phyloP scores from a whole-genome alignment of 2,797 vertebrate genomes.

The Euthynnus affinis region DNA sequence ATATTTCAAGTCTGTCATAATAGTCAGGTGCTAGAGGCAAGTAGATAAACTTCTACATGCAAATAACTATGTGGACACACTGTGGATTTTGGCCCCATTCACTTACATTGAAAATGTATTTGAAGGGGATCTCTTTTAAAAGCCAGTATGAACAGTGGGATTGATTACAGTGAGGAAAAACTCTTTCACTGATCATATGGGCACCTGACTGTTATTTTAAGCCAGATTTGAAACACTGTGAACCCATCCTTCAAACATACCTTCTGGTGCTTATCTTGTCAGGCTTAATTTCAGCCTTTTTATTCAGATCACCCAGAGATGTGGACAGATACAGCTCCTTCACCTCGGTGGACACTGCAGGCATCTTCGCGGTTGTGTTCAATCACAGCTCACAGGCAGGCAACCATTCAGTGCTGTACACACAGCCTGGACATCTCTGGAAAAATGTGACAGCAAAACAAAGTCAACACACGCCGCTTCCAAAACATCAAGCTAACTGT shows the following conservation, averaged over 20 bases:
- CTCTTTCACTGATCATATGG: no score
- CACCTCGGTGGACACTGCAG: slow-evolving; percentile 92
- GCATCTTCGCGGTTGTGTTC: slow-evolving; percentile 86
- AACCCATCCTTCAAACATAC: slow-evolving; percentile 71
- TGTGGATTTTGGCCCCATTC: no score
- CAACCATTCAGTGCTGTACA: slow-evolving; percentile 50
- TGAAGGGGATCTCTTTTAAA: no score
- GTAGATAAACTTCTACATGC: background rate
- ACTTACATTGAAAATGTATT: background rate
- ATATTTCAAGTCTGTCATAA: no score
- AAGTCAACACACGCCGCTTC: background rate
- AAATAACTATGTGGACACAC: no score
- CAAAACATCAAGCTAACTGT: background rate
- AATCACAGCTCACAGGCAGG: slow-evolving; percentile 57
- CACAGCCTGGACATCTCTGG: slow-evolving; percentile 67
- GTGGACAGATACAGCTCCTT: slow-evolving; percentile 96
- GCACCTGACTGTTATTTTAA: no score
- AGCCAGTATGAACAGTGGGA: no score
- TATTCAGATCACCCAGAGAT: slow-evolving; percentile 96
- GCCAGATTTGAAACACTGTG: no score
- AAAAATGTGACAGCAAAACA: background rate
- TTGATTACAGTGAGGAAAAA: no score
- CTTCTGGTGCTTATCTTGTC: slow-evolving; percentile 93
- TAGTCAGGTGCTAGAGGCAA: no score
- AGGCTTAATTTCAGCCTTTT: slow-evolving; percentile 94